A percentile compares a stretch with the other conserved stretches of the same genome.
phyloP scores from a whole-genome alignment of 2,888 invertebrate species.

The Sminthurides aquaticus region DNA sequence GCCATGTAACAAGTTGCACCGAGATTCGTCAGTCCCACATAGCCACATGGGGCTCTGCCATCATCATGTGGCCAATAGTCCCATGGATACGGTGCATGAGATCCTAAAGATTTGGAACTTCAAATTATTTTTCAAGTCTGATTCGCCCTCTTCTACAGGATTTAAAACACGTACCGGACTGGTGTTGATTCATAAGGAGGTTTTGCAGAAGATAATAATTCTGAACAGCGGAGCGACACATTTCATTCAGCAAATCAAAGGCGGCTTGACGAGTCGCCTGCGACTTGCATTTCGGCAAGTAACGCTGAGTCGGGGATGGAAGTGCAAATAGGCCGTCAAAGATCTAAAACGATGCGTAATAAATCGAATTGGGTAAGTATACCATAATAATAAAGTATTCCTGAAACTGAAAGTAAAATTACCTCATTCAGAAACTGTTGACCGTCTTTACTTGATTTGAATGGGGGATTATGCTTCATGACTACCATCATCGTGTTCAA shows the following conservation, averaged over 20 bases:
- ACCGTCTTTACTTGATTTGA: constrained; percentile 71
- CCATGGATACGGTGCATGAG: constrained; percentile 83
- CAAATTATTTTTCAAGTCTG: constrained; percentile 1
- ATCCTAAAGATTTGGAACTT: constrained; percentile 52
- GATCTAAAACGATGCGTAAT: too few relatives aligned
- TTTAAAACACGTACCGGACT: constrained; percentile 55
- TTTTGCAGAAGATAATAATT: constrained; percentile 78
- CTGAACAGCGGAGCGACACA: constrained; percentile 73
- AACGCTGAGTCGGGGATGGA: constrained; percentile 73
- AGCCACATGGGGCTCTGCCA: constrained; percentile 86
- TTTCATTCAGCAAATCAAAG: constrained; percentile 80
- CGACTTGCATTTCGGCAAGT: constrained; percentile 88
- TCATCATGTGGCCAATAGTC: constrained; percentile 98
- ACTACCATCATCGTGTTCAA: constrained; percentile 78
- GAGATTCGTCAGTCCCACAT: constrained; percentile 86
- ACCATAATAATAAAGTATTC: constrained; percentile 2
- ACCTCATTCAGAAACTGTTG: constrained; percentile 60
- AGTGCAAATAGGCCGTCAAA: constrained; percentile 85
- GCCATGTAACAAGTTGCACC: constrained; percentile 98
- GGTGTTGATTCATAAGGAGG: constrained; percentile 77
- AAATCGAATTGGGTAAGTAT: constrained; percentile 4
- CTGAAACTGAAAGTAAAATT: constrained; percentile 27
- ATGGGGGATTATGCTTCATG: constrained; percentile 78
- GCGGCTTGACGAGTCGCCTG: constrained; percentile 78
- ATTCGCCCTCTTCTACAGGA: background rate